Evolutionary conservation across 2,113 vertebrate genomes (phyloP).

Genomic region (Burhinus oedicnemus): DNA sequence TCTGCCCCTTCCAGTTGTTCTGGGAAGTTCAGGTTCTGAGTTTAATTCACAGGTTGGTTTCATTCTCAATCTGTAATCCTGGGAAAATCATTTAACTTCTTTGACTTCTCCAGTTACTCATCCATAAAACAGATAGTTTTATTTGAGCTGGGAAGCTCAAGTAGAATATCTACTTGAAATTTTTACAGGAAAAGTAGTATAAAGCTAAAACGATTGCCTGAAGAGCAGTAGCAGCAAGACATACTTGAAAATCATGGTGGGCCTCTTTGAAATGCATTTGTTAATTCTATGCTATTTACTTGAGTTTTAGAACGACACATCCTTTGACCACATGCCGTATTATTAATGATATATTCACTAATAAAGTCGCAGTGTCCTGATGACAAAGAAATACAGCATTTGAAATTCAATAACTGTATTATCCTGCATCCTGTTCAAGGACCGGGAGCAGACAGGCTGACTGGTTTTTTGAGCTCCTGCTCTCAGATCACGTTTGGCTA

Average conservation of each 20-base stretch:
- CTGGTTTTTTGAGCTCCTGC: neutral
- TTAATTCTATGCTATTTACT: neutral
- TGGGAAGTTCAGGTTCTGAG: neutral
- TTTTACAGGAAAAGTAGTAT: conserved; percentile 13
- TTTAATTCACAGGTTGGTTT: neutral
- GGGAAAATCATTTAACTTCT: conserved; percentile 50
- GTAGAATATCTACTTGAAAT: neutral
- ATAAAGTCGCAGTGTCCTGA: neutral
- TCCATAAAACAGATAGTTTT: conserved; percentile 39
- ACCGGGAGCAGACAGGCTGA: neutral
- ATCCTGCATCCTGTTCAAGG: neutral
- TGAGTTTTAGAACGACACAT: neutral
- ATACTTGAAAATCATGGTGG: neutral
- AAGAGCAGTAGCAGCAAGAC: conserved; percentile 5
- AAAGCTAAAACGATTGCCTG: neutral
- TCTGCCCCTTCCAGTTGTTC: neutral
- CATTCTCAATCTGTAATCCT: neutral
- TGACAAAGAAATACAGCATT: neutral
- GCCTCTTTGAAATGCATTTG: neutral
- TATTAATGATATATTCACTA: neutral
- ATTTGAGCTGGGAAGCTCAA: conserved; percentile 7
- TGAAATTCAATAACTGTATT: neutral
- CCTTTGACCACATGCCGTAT: neutral
- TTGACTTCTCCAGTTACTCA: conserved; percentile 31
- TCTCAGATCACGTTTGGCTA: neutral